Evolutionary conservation across 2,888 invertebrate genomes (phyloP).

Genomic region (Drosophila tripunctata): DNA sequence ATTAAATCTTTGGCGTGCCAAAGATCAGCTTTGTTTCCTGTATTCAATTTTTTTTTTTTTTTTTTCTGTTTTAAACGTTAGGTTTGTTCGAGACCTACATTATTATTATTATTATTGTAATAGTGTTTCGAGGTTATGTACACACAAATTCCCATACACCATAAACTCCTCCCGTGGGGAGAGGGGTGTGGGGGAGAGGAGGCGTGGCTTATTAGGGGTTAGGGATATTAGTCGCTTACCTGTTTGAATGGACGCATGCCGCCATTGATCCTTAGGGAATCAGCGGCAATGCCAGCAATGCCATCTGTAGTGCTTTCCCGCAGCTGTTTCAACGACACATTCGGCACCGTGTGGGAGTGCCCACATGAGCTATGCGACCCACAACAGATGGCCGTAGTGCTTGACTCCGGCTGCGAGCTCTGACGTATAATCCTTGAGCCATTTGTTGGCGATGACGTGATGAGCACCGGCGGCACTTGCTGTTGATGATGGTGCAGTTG

Average conservation of each 20-base stretch:
- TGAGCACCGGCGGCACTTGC: constrained; percentile 88
- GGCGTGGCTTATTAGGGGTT: neutral
- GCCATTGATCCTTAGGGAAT: constrained; percentile 97
- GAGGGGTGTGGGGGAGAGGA: neutral
- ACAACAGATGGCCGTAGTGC: constrained; percentile 85
- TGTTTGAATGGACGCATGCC: constrained; percentile 98
- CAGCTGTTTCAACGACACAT: constrained; percentile 93
- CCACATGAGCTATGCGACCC: constrained; percentile 87
- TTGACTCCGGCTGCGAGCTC: constrained; percentile 84
- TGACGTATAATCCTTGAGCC: constrained; percentile 92
- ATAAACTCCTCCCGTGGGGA: neutral
- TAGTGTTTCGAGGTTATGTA: constrained; percentile 15
- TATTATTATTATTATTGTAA: neutral
- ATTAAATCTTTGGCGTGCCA: too few species aligned
- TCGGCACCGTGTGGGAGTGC: constrained; percentile 88
- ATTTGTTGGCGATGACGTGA: constrained; percentile 88
- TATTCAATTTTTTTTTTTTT: too few species aligned
- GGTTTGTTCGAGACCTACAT: neutral
- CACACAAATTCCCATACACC: constrained; percentile 1
- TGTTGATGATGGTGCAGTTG: constrained; percentile 77
- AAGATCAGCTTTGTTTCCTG: too few species aligned
- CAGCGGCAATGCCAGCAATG: constrained; percentile 97
- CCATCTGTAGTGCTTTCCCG: constrained; percentile 92
- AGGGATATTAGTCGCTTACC: constrained; percentile 86
- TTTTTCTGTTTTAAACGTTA: constrained; percentile 16